phyloP scores from a whole-genome alignment of 2,113 vertebrate genomes.

The Chrysochloris asiatica region DNA sequence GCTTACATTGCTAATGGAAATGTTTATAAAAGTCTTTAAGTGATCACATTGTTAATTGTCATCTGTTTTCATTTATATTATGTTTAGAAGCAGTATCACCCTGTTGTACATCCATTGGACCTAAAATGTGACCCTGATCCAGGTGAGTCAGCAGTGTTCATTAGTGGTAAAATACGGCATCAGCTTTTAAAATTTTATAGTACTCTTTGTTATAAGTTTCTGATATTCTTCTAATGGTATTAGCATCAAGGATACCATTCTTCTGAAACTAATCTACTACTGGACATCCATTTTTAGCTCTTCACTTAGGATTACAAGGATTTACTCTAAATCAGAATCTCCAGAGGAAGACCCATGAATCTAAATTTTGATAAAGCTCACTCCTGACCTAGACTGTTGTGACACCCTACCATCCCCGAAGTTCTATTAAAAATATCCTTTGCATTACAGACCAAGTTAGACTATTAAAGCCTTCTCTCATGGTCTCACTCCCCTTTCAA shows the following conservation, averaged over 20 bases:
- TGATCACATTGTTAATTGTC: not conserved
- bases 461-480: not conserved
- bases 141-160: slow-evolving; percentile 82
- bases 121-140: slow-evolving; percentile 82
- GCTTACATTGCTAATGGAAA: not conserved
- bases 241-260: not conserved
- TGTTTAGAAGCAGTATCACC: slow-evolving; percentile 87
- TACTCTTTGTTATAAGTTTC: not conserved
- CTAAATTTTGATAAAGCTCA: not conserved
- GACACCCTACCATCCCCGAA: not conserved
- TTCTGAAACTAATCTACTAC: not conserved
- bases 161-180: not conserved
- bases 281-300: not conserved
- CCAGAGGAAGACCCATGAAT: not conserved
- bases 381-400: not conserved
- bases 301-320: slow-evolving; percentile 12
- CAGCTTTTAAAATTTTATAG: not conserved
- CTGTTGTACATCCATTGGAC: slow-evolving; percentile 82
- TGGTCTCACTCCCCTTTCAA: too few relatives aligned
- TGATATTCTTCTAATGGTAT: not conserved
- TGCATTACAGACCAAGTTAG: not conserved
- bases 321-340: not conserved
- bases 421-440: not conserved
- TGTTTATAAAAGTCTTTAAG: not conserved
- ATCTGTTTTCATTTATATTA: slow-evolving; percentile 57